Base-by-base conservation (phyloP, 2,797 vertebrate genomes). In the Nannoperca obscura region DNA sequence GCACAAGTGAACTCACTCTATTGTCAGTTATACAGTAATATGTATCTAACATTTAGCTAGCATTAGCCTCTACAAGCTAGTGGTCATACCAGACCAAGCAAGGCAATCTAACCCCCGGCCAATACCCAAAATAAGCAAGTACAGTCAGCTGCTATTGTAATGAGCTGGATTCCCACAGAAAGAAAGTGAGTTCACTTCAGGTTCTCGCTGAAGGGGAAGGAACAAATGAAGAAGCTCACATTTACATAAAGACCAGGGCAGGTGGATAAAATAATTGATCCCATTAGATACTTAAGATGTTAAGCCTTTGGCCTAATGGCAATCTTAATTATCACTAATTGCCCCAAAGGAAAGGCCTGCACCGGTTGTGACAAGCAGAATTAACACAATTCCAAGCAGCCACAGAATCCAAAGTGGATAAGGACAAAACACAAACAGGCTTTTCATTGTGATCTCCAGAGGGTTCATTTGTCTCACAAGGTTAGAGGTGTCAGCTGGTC, bases 301-400 rank as follows among this genome's bases (percentile, higher is more conserved):
- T 73, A 81, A 83, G 59, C 55, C 54, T 71, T 74, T 76, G 80
- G 69, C 73, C 77, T 68, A 76, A 86, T 85, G 61, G 78, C 63
- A 81, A 81, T 74, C 66, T 81, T 83, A 76, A 88, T 91, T 71
- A 81, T 76, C 71, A 11, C 62, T 86, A 85, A 86, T 79, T 57
- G 61, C 60, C 74, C 61, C 76, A 27, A 77, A 69, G 72, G 36
- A 64, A 62, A 14, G 17, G 22, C 11, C 50, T 47, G 46, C 7
- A 2, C 19, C 0, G 1, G 47, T 32, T 54, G 42, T 74, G 71
- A 71, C 58, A 34, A 53, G 61, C 15, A 60, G 40, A 70, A 81
- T 83, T 55, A 86, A 58, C 52, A 40, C 11, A 40, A 40, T 40
- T 40, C 13, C 38, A 79, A 74, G 66, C 60, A 57, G 63, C 24